A percentile compares a stretch with the other conserved stretches of the same genome.
phyloP scores from a whole-genome alignment of 2,888 invertebrate species.

The Habrosyne pyritoides region DNA sequence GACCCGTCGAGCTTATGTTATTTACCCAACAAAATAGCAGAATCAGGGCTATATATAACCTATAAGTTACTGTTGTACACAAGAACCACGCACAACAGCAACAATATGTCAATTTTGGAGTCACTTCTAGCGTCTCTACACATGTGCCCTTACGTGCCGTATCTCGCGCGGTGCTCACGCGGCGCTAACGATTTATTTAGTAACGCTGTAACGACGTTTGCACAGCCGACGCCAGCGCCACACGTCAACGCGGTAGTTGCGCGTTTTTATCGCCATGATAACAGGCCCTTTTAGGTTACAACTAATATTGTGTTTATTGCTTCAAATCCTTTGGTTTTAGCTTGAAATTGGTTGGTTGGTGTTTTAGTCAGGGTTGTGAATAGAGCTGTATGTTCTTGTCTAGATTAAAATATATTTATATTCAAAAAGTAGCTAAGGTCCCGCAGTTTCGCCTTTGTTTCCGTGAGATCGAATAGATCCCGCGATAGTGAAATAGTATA shows the following conservation, averaged over 20 bases:
- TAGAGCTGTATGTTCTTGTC: too few relatives aligned
- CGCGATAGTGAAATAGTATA: too few relatives aligned
- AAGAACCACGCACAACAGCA: not conserved
- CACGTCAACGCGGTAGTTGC: slow-evolving; percentile 60
- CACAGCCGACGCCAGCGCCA: slow-evolving; percentile 54
- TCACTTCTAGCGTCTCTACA: slow-evolving; percentile 47
- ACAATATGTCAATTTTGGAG: slow-evolving; percentile 3
- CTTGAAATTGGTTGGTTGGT: too few relatives aligned
- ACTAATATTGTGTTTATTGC: slow-evolving; percentile 5
- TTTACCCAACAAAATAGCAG: too few relatives aligned
- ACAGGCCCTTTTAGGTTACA: slow-evolving; percentile 19
- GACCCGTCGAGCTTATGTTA: too few relatives aligned
- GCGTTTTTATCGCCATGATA: slow-evolving; percentile 62
- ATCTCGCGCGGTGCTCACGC: slow-evolving; percentile 70
- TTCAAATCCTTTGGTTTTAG: not conserved
- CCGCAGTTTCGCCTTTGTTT: too few relatives aligned
- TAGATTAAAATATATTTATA: too few relatives aligned
- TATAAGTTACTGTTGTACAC: too few relatives aligned
- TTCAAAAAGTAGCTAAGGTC: too few relatives aligned
- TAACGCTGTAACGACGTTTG: slow-evolving; percentile 78
- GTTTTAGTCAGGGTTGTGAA: too few relatives aligned
- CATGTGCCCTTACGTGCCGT: slow-evolving; percentile 65
- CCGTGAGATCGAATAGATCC: too few relatives aligned
- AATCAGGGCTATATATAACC: too few relatives aligned
- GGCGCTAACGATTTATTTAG: slow-evolving; percentile 81